Conservation (phyloP, 37 sponge, comb jelly and placozoan species). For the Mnemiopsis leidyi region DNA sequence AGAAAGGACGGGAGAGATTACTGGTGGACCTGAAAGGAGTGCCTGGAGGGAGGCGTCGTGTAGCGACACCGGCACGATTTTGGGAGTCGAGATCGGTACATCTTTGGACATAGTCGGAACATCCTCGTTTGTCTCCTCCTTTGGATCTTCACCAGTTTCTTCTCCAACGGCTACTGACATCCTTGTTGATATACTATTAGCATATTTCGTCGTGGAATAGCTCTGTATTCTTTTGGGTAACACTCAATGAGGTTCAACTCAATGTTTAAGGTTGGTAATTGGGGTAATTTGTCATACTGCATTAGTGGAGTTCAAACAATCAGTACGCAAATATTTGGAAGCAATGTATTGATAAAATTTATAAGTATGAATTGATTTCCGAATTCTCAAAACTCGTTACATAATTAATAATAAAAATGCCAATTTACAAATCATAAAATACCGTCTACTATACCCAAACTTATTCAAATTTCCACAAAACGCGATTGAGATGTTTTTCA, state of each 20-base stretch:
- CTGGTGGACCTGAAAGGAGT: background rate
- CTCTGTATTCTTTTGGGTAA: no score
- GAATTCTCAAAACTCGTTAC: background rate
- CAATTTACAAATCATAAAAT: background rate
- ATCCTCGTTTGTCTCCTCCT: background rate
- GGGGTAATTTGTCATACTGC: no score
- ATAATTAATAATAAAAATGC: background rate
- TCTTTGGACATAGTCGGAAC: background rate
- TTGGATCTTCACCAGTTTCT: background rate
- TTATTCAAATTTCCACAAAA: background rate
- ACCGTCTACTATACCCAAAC: background rate
- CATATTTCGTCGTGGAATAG: no score
- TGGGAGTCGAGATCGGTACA: background rate
- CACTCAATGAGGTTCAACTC: no score
- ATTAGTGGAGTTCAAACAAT: no score
- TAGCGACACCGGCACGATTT: background rate
- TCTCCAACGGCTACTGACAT: background rate
- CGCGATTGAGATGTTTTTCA: background rate
- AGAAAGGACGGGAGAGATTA: background rate
- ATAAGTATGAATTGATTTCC: background rate
- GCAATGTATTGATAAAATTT: background rate
- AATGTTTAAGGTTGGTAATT: no score
- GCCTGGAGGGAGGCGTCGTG: constrained; percentile 42
- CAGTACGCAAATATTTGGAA: no score
- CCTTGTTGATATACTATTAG: no score